Evolutionary conservation across 1,140 invertebrate genomes (phyloP), one percentile per base, ranked within the genome.

Genomic region (Ceratitis capitata): DNA sequence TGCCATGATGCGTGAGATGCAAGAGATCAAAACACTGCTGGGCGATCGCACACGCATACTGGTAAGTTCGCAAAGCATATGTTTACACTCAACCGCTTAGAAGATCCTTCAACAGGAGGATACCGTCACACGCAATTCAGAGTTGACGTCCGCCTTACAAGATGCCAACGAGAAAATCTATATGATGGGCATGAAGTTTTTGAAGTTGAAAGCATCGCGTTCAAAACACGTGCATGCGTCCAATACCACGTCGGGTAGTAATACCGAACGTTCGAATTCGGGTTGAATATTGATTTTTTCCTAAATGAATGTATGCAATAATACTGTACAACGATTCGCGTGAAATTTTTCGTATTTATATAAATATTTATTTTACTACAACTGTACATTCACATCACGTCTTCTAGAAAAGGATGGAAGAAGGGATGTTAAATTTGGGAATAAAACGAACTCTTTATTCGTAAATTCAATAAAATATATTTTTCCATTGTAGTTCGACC

Each of bases 1-100:
- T 45, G 86, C 87, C 0, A 47, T 91, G 32, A 85, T 91, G 12
- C 86, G 87, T 42, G 86, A 91, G 64, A 53, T 91, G 9, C 86
- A 89, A 35, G 87, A 88, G 39, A 47, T 87, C 12, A 88, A 88
- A n/a, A 61, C 47, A 2, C 29, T 87, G n/a, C 64, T 85, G 3
- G 35, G 64, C 35, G 45, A 49, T 49, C 82, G 84, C 49, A 83
- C 85, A 10, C 83, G 64, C 29, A 9, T 84, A 14, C 26, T 86
- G 85, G 85, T 86, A 86, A 19, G 9, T 16, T 3, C 26, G 9
- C n/a, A n/a, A n/a, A n/a, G n/a, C n/a, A n/a, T 35, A 82, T 7
- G 10, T 2, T 26, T 49, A 26, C 23, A 82, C 9, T 51, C n/a
- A n/a, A n/a, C n/a, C n/a, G n/a, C 39, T 74, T 2, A 56, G 6